Percentiles rank a stretch among this genome's conserved stretches.
phyloP scores from a whole-genome alignment of 2,113 vertebrate species.

The Pyxicephalus adspersus region DNA sequence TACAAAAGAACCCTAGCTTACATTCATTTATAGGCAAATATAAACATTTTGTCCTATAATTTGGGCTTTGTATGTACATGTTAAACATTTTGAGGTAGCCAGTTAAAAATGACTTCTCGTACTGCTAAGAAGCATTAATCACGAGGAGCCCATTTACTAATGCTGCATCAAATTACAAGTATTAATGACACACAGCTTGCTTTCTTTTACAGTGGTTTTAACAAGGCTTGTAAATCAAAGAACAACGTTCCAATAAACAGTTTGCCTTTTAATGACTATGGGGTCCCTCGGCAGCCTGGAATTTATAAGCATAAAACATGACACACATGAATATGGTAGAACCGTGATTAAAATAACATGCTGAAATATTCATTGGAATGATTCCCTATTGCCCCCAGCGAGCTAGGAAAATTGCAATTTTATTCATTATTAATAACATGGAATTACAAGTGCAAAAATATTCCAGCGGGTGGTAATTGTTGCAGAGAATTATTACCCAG shows the following conservation, averaged over 20 bases:
- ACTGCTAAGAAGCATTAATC: slow-evolving; percentile 77
- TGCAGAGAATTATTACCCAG: slow-evolving; percentile 97
- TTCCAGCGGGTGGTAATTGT: slow-evolving; percentile 93
- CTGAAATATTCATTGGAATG: slow-evolving; percentile 99
- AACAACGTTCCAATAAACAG: slow-evolving; percentile 84
- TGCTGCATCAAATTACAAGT: slow-evolving; percentile 90
- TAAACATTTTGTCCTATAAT: too few relatives aligned
- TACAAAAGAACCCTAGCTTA: too few relatives aligned
- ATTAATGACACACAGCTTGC: slow-evolving; percentile 88
- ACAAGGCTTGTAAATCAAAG: slow-evolving; percentile 97
- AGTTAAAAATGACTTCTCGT: background rate
- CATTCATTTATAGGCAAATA: too few relatives aligned
- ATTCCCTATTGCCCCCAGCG: slow-evolving; percentile 89
- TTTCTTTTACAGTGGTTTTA: slow-evolving; percentile 89
- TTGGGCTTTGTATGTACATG: slow-evolving; percentile 13
- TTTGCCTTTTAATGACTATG: slow-evolving; percentile 89
- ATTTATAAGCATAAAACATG: slow-evolving; percentile 91
- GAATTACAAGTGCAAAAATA: slow-evolving; percentile 88
- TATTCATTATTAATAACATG: slow-evolving; percentile 99
- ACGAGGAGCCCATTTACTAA: slow-evolving; percentile 87
- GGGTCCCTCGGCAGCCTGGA: slow-evolving; percentile 77
- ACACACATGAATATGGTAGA: slow-evolving; percentile 80
- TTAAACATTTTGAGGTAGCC: slow-evolving; percentile 28
- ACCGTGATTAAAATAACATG: slow-evolving; percentile 98
- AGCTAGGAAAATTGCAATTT: slow-evolving; percentile 94